Percentiles rank a stretch among this genome's conserved stretches.
Evolutionary conservation across 2,888 invertebrate genomes (phyloP).

Genomic region (Caenorhabditis afra): DNA sequence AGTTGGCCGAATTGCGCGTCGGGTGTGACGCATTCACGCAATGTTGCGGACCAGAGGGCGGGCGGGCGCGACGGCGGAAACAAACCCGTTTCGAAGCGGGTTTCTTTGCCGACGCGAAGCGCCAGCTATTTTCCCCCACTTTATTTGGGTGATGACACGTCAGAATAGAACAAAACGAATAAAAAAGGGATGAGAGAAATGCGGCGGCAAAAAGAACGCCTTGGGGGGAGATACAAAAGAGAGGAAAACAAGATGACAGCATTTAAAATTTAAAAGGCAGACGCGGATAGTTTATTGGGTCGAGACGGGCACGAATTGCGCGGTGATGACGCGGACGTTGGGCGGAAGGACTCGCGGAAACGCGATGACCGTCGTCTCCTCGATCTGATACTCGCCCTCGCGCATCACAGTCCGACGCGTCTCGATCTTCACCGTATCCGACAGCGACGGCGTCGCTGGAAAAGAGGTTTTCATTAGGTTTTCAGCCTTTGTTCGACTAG

Average conservation of each 20-base stretch:
- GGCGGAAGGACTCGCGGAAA: conserved; percentile 40
- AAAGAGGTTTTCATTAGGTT: no score
- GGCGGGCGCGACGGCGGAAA: no score
- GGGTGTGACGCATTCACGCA: conserved; percentile 8
- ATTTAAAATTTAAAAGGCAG: neutral
- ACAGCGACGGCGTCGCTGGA: neutral
- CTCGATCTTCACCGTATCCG: conserved; percentile 38
- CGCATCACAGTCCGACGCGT: conserved; percentile 41
- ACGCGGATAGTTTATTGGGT: neutral
- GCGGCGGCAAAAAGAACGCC: no score
- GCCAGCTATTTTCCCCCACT: no score
- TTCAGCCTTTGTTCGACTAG: no score
- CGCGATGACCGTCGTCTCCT: conserved; percentile 40
- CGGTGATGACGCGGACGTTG: conserved; percentile 45
- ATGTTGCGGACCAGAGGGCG: conserved; percentile 1
- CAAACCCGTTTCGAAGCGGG: no score
- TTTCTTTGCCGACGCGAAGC: no score
- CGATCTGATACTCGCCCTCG: conserved; percentile 37
- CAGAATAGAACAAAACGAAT: no score
- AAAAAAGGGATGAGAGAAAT: no score
- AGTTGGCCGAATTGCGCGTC: conserved; percentile 19
- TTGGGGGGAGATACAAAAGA: neutral
- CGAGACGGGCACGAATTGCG: conserved; percentile 36
- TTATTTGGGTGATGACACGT: no score
- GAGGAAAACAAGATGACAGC: neutral